Conservation (phyloP, 1,140 invertebrate species). For the Philaenus spumarius region DNA sequence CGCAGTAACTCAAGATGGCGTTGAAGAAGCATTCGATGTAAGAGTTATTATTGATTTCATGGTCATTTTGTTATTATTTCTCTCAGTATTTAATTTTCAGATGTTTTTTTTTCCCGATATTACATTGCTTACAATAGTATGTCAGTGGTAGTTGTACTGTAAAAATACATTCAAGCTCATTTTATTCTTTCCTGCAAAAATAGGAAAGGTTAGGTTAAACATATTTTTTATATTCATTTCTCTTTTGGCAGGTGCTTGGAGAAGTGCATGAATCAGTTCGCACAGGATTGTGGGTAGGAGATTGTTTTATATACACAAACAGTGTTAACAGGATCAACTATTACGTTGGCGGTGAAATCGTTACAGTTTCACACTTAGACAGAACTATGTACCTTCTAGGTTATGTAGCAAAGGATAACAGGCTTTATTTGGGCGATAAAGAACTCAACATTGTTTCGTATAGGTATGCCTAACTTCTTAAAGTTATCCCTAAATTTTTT, state of each 20-base stretch:
- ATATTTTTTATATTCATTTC: constrained; percentile 4
- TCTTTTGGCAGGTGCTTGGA: constrained; percentile 58
- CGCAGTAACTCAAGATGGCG: constrained; percentile 78
- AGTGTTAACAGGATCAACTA: constrained; percentile 96
- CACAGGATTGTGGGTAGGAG: constrained; percentile 97
- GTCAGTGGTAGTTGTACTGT: too few species aligned
- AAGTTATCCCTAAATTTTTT: too few species aligned
- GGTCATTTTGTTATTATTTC: too few species aligned
- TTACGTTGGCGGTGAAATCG: constrained; percentile 98
- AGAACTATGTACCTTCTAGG: constrained; percentile 84
- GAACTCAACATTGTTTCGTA: constrained; percentile 93
- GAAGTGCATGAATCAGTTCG: constrained; percentile 91
- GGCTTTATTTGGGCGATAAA: constrained; percentile 95
- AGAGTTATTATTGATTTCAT: too few species aligned
- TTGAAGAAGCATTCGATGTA: constrained; percentile 96
- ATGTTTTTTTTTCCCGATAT: too few species aligned
- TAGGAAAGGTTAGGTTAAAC: too few species aligned
- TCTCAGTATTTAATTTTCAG: too few species aligned
- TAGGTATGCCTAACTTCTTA: constrained; percentile 34
- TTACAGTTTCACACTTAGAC: constrained; percentile 96
- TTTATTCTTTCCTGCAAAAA: too few species aligned
- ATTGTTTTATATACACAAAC: constrained; percentile 99
- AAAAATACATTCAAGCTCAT: too few species aligned
- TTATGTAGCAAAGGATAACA: constrained; percentile 95
- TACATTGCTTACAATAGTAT: too few species aligned